A percentile compares a stretch with the other conserved stretches of the same genome.
phyloP scores from a whole-genome alignment of 1,140 invertebrate genomes.

The Drosophila yakuba region DNA sequence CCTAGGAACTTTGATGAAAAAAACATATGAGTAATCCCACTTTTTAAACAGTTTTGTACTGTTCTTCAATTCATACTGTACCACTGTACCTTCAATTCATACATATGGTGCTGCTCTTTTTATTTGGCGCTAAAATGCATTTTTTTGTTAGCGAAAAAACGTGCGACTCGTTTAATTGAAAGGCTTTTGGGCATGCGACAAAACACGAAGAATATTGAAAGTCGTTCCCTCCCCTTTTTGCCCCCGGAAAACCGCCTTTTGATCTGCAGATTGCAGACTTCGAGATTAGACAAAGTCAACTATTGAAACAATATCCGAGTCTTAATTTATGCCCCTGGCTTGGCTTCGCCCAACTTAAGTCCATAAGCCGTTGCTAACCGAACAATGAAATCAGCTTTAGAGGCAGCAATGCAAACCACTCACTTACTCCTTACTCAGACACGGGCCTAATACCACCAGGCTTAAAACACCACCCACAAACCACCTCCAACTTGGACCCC shows the following conservation, averaged over 20 bases:
- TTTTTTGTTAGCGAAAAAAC: constrained; percentile 53
- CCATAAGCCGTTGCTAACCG: constrained; percentile 27
- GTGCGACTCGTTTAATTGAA: constrained; percentile 69
- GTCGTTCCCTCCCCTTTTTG: constrained; percentile 14
- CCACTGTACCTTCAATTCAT: constrained; percentile 40
- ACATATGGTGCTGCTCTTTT: constrained; percentile 28
- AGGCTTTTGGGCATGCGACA: constrained; percentile 69
- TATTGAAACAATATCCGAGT: constrained; percentile 51
- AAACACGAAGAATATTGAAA: constrained; percentile 59
- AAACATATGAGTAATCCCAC: background rate
- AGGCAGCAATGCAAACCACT: constrained; percentile 31
- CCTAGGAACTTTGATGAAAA: background rate
- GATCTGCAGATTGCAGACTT: constrained; percentile 43
- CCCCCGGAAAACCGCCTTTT: background rate
- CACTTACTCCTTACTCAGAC: constrained; percentile 13
- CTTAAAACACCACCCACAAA: constrained; percentile 10
- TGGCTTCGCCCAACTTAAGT: constrained; percentile 22
- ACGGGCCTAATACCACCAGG: constrained; percentile 2
- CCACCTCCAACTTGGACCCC: constrained; percentile 2
- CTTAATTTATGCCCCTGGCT: constrained; percentile 59
- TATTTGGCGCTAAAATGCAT: constrained; percentile 62
- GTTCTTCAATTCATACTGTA: constrained; percentile 23
- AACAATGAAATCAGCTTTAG: constrained; percentile 34
- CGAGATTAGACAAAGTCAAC: constrained; percentile 51
- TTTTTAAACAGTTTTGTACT: constrained; percentile 21